Evolutionary conservation across 2,113 vertebrate species (phyloP).

Genomic region (Mus musculus): DNA sequence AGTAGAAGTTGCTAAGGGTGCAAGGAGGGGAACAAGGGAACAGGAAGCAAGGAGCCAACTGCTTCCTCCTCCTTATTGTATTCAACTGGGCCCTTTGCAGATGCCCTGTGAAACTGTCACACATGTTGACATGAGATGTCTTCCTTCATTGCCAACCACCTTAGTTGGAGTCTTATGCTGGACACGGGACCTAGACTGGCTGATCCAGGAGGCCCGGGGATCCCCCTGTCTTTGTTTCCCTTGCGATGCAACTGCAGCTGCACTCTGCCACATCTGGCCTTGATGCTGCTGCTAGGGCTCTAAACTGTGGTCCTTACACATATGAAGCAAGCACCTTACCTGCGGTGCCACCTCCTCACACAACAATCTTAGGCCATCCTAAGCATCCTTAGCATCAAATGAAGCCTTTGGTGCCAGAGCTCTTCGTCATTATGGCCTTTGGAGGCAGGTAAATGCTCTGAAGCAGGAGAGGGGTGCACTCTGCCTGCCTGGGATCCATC

Average conservation of each 20-base stretch:
- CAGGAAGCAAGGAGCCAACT: too few species aligned
- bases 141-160: neutral
- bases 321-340: neutral
- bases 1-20: neutral
- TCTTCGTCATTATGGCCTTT: neutral
- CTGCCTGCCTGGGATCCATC: neutral
- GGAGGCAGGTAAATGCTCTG: neutral
- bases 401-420: too few species aligned
- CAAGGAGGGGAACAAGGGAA: fast-evolving
- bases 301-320: neutral
- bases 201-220: neutral
- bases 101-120: fast-evolving
- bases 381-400: neutral
- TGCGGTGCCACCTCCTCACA: neutral
- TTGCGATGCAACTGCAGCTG: neutral
- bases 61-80: too few species aligned
- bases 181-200: neutral
- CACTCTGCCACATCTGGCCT: neutral
- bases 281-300: neutral
- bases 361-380: neutral
- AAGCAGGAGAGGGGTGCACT: neutral
- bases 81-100: neutral
- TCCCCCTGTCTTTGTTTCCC: neutral
- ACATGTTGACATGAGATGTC: neutral
- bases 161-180: neutral